Evolutionary conservation across 2,888 invertebrate species (phyloP), one percentile per base, ranked within the genome.

Genomic region (Sphecodes monilicornis): DNA sequence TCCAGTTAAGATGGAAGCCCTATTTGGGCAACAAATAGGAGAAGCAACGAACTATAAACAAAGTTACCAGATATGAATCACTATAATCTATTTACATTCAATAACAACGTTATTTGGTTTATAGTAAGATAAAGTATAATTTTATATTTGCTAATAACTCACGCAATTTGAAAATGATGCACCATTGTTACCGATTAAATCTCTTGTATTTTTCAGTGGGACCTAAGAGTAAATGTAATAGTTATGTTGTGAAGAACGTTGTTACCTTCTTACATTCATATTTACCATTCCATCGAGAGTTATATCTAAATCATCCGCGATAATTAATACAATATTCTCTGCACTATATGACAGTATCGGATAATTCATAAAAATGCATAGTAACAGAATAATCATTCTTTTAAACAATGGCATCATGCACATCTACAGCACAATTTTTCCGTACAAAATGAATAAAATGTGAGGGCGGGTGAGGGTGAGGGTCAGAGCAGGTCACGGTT

Each of bases 21-120:
- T 96, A 91, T 98, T 98, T 0, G 98, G 98, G 89, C 98, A 98
- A 94, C 98, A 98, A 66, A 98, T 96, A 0, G 98, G 98, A 0
- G 97, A 97, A 64, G 97, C 97, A 0, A 97, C 97, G 95, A 97
- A 98, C 98, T 98, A 93, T 71, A 93, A 76, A 64, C 43, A 68
- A 68, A 46, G 5, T 60, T 29, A 60, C 18, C n/a, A n/a, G n/a
- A n/a, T 29, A 43, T 32, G 26, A 50, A 36, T 26, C 68, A 22
- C 66, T 69, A 74, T 22, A n/a, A n/a, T n/a, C n/a, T 50, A 0
- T 60, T 69, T 68, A 36, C 16, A n/a, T 29, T 68, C 36, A 72
- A 22, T 36, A 46, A 16, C 26, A 54, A 57, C 16, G 36, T 66
- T 41, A 69, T 73, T 69, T n/a, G 39, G 32, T 54, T 41, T 57